Base-by-base conservation (phyloP, 2,113 vertebrate species). In the Zosterops hypoxanthus region DNA sequence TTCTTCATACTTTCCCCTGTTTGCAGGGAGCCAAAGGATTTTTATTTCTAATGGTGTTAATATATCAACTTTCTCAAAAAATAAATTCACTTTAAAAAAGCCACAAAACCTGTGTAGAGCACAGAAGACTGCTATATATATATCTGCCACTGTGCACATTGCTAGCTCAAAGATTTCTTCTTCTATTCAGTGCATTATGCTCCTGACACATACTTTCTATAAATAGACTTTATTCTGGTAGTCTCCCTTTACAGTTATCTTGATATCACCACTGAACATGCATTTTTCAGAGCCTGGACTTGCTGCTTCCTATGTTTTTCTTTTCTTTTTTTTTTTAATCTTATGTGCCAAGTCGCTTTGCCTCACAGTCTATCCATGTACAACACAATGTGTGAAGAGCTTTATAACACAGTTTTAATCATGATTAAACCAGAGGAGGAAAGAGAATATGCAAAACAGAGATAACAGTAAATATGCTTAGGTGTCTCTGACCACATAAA, bases 91-190 rank as follows among this genome's bases (percentile, higher is more conserved):
- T 50, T 72, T 8, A 1, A 2, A 89, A 82, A 79, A 71, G 9
- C 23, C 25, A 47, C 20, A 65, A 68, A 90, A 56, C 13, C n/a
- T 33, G 29, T 72, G 42, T 0, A 75, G 42, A 39, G 12, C 66
- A 53, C 36, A 33, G n/a, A 66, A 90, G 50, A 68, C 29, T 68
- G n/a, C n/a, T 71, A 47, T 76, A 76, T 49, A 78, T 47, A 36
- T 46, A 60, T 11, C 34, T 87, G 33, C 46, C 19, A 49, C 49
- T 78, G n/a, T n/a, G 41, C 47, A 73, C 57, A 55, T 70, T 83
- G 92, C 34, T 60, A 80, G 81, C 86, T 78, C 73, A 95, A 96
- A 77, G 68, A 66, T 90, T 90, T 96, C 70, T 87, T 94, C n/a
- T n/a, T 71, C 76, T 82, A 80, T 83, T 96, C 64, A 61, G 42